Evolutionary conservation across 2,888 invertebrate species (phyloP), one percentile per base, ranked within the genome.

Genomic region (Diaprepes abbreviatus): DNA sequence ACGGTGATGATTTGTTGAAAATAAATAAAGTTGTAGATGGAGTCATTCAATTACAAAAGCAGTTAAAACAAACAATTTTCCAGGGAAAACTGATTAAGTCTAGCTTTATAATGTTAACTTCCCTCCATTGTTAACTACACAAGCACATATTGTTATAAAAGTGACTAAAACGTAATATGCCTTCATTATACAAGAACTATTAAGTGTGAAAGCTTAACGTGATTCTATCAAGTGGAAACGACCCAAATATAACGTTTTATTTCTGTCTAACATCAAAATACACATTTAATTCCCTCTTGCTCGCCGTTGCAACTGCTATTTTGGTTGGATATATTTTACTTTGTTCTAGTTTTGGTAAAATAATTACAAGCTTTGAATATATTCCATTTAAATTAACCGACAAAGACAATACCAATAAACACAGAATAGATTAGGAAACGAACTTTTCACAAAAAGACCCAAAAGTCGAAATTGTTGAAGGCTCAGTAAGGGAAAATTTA

Each of bases 401-500:
- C 40, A 28, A 43, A 52, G 38, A 64, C 64, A 64, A 64, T 64
- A 21, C 21, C 54, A 64, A 64, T 64, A 64, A 60, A 31, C 54
- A 55, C 31, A 43, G 55, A 31, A 64, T 64, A 38, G 55, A 64
- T 64, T 64, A 55, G 38, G 38, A 64, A 55, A 64, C 14, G 43
- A 43, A 64, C 31, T 64, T 62, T 55, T 10, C 40, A 43, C 43
- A 64, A 64, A 64, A 64, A 64, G 54, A 43, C 24, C 17, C 21
- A 28, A 24, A 60, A 45, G 24, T 60, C 14, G n/a, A 24, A 38
- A 58, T 10, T 58, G 57, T 45, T 43, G 33, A 28, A 28, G 9
- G 28, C 40, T 40, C 7, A 17, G 40, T 14, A 10, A 43, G 16
- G 10, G 28, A 16, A 14, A 28, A 28, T 48, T 48, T 50, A 50